Evolutionary conservation across 2,113 vertebrate genomes (phyloP).

Genomic region (Pachycephala philippinensis): DNA sequence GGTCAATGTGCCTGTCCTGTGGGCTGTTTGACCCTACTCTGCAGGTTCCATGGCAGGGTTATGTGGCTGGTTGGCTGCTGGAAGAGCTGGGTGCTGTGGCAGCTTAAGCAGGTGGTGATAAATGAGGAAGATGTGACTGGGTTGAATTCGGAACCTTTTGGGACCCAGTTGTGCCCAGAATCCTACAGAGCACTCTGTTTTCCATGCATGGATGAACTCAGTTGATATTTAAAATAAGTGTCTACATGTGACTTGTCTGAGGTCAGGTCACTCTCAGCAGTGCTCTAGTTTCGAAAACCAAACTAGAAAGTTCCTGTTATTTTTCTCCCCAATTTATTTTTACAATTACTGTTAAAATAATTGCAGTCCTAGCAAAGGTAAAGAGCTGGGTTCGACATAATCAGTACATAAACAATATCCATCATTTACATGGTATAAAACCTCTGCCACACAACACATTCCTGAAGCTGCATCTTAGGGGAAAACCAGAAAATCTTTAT

Average conservation of each 20-base stretch:
- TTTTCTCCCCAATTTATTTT: constrained; percentile 14
- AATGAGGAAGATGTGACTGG: not conserved
- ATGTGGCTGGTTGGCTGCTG: not conserved
- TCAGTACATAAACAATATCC: not conserved
- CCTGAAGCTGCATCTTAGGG: not conserved
- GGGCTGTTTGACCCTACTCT: not conserved
- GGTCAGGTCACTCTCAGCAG: not conserved
- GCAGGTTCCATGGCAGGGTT: not conserved
- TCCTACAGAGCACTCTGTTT: not conserved
- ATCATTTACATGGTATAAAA: not conserved
- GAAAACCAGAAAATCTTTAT: not conserved
- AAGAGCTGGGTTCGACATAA: constrained; percentile 2
- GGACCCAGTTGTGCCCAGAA: not conserved
- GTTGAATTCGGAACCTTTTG: not conserved
- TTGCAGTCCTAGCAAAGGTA: not conserved
- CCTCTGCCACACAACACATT: not conserved
- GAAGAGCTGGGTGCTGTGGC: not conserved
- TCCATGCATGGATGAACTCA: not conserved
- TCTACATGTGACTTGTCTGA: not conserved
- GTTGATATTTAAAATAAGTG: not conserved
- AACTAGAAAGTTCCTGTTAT: not conserved
- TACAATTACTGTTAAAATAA: constrained; percentile 20
- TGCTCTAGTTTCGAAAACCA: not conserved
- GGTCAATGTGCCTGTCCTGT: fast-evolving
- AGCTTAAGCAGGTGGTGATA: not conserved